Conservation (phyloP, 1,140 invertebrate species). For the Macrocentrus cingulum region DNA sequence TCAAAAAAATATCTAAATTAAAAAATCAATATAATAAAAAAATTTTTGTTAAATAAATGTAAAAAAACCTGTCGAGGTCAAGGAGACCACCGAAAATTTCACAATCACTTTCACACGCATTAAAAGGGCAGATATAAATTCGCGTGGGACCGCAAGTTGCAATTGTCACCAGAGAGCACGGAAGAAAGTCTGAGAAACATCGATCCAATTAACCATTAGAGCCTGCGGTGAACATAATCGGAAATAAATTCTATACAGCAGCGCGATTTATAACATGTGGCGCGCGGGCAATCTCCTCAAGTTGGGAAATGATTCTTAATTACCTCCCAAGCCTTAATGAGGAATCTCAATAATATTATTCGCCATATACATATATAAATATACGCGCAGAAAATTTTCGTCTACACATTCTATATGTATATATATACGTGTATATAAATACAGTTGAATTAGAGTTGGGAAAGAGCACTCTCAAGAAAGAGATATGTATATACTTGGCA, state of each 20-base stretch:
- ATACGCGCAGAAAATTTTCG: too few species aligned
- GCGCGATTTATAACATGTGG: neutral
- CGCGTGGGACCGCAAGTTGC: conserved; percentile 27
- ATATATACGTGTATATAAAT: too few species aligned
- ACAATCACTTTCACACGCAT: conserved; percentile 25
- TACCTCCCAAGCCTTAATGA: conserved; percentile 9
- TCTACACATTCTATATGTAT: too few species aligned
- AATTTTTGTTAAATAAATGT: neutral
- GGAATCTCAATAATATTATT: conserved; percentile 2
- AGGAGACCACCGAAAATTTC: conserved; percentile 9
- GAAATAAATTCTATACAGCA: conserved; percentile 16
- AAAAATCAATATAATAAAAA: neutral
- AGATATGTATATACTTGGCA: conserved; percentile 10
- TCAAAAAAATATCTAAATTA: too few species aligned
- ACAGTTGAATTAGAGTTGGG: too few species aligned
- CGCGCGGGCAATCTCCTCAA: neutral
- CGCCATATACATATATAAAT: too few species aligned
- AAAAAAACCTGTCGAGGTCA: too few species aligned
- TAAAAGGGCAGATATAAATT: conserved; percentile 36
- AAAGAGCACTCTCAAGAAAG: neutral
- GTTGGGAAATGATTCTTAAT: conserved; percentile 2
- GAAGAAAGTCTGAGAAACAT: conserved; percentile 28
- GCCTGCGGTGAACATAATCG: too few species aligned
- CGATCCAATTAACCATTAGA: conserved; percentile 30
- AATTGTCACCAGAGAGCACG: conserved; percentile 30